These are phyloP conservation scores for Zaprionus kolodkinae DNA, from an alignment of 1,140 invertebrate genomes.

Conservation along the genomic window DNA sequence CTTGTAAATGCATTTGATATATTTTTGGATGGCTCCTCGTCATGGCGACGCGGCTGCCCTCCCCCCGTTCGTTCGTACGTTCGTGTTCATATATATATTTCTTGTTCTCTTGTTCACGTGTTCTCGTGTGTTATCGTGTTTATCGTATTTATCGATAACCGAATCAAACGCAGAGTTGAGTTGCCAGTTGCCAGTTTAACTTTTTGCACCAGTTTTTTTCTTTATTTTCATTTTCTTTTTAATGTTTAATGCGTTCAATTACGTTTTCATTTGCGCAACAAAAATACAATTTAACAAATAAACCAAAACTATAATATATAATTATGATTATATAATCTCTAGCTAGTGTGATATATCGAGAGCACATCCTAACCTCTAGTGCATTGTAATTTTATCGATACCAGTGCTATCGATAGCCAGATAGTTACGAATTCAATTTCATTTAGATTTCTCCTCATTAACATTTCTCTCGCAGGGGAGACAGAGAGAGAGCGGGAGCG, in stretches of 20 bases:
- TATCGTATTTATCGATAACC: constrained; percentile 29
- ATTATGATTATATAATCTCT: constrained; percentile 2
- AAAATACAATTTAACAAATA: constrained; percentile 23
- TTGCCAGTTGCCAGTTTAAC: constrained; percentile 17
- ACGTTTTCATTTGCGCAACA: constrained; percentile 26
- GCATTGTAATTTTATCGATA: neutral
- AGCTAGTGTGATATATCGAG: constrained; percentile 12
- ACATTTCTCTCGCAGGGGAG: neutral
- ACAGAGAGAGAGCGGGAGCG: neutral
- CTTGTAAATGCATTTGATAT: constrained; percentile 35
- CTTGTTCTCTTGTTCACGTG: constrained; percentile 22
- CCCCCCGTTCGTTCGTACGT: neutral
- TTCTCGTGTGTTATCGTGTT: constrained; percentile 16
- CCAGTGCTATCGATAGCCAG: neutral
- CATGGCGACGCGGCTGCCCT: constrained; percentile 8
- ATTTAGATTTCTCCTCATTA: neutral
- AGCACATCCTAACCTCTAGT: neutral
- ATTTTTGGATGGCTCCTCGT: constrained; percentile 17
- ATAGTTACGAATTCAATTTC: neutral
- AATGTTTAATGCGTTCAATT: constrained; percentile 8
- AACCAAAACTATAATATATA: constrained; percentile 6
- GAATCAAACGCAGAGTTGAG: constrained; percentile 18
- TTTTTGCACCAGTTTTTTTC: constrained; percentile 21
- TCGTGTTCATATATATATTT: constrained; percentile 18
- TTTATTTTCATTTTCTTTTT: constrained; percentile 9